Conservation (phyloP, 35 echinoderm and acorn worm species). For the Apostichopus japonicus region DNA sequence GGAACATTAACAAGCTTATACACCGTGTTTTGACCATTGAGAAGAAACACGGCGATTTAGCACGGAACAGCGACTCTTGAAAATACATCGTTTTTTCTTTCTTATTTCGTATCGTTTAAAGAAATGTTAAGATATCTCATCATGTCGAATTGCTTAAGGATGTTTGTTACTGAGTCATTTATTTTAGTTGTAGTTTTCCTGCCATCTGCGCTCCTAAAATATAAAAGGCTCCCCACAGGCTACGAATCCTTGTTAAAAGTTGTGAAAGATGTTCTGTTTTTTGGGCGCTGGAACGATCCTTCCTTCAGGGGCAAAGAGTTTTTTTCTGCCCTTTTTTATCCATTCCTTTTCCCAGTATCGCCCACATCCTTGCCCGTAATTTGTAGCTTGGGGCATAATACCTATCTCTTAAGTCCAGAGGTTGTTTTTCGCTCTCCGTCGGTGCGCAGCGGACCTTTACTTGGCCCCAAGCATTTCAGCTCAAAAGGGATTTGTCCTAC, state of each 20-base stretch:
- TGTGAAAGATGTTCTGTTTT: slow-evolving; percentile 61
- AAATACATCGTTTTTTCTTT: neutral
- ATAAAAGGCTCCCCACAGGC: slow-evolving; percentile 45
- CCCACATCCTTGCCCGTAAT: slow-evolving; percentile 49
- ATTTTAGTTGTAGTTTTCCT: slow-evolving; percentile 17
- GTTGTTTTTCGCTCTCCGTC: slow-evolving; percentile 51
- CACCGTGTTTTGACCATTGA: slow-evolving; percentile 21
- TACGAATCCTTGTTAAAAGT: slow-evolving; percentile 54
- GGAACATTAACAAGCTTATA: slow-evolving; percentile 25
- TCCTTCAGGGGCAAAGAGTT: slow-evolving; percentile 27
- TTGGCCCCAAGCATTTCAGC: slow-evolving; percentile 6
- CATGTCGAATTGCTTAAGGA: slow-evolving; percentile 10
- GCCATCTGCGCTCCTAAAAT: slow-evolving; percentile 57
- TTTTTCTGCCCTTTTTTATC: neutral
- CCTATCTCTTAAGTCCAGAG: slow-evolving; percentile 34
- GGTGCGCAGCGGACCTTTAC: slow-evolving; percentile 46
- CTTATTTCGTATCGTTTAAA: neutral
- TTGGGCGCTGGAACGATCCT: slow-evolving; percentile 29
- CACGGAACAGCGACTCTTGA: slow-evolving; percentile 4
- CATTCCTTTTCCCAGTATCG: slow-evolving; percentile 12
- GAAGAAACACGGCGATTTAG: neutral
- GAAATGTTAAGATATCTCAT: slow-evolving; percentile 37
- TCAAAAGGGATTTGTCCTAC: slow-evolving; percentile 33
- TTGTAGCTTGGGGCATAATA: slow-evolving; percentile 20
- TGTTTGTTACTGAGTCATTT: slow-evolving; percentile 56